A percentile compares a stretch with the other conserved stretches of the same genome.
These are phyloP conservation scores for Entomobrya multifasciata DNA, from an alignment of 2,888 invertebrate genomes.

Conservation along the genomic window DNA sequence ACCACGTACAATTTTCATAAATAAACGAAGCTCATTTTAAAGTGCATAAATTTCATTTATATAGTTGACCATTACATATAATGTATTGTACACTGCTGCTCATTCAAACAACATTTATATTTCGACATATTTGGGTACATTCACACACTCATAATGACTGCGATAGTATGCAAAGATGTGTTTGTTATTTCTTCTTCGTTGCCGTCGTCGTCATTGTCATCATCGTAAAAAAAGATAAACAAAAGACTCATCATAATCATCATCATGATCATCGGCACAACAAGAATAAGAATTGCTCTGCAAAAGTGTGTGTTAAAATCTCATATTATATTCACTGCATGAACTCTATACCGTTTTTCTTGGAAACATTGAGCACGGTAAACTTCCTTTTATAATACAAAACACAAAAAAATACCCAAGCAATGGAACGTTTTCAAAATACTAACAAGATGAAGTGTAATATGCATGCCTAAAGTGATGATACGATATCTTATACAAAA, in stretches of 20 bases:
- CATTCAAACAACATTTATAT: no score
- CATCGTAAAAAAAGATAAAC: neutral
- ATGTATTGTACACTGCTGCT: neutral
- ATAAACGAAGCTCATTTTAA: neutral
- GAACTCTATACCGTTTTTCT: neutral
- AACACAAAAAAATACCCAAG: no score
- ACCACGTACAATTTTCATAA: neutral
- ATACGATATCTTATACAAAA: no score
- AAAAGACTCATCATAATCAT: neutral
- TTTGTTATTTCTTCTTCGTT: no score
- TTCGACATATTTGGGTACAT: no score
- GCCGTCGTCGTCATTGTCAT: neutral
- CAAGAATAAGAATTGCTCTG: neutral
- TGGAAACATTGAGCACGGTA: neutral
- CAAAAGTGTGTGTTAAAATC: neutral
- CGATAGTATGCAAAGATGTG: neutral
- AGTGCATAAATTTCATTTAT: neutral
- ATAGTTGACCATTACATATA: neutral
- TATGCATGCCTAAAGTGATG: no score
- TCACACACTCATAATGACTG: neutral
- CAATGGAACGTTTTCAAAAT: no score
- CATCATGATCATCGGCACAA: neutral
- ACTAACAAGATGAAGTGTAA: no score
- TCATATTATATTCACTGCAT: conserved; percentile 32
- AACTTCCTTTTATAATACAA: no score